phyloP scores from a whole-genome alignment of 1,140 invertebrate species.

The Lamellibrachia luymesi region DNA sequence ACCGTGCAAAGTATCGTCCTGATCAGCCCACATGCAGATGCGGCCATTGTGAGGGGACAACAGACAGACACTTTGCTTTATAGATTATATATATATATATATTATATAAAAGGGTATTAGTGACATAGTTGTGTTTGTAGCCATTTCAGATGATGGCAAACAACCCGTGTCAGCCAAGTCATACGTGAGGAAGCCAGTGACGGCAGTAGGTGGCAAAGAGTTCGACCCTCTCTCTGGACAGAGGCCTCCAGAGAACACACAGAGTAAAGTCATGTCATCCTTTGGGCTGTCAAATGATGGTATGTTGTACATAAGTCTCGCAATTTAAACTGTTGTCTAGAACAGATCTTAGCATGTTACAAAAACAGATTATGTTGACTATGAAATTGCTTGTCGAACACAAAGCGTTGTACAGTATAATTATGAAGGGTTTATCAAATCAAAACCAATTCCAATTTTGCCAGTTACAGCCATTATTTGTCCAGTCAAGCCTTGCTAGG shows the following conservation, averaged over 20 bases:
- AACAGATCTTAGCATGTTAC: background rate
- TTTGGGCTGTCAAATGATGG: slow-evolving; percentile 44
- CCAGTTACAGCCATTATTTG: no score
- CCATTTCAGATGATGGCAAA: background rate
- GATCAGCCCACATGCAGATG: background rate
- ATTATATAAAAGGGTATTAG: background rate
- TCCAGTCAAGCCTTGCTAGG: no score
- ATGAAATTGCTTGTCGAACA: no score
- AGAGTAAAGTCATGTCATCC: slow-evolving; percentile 48
- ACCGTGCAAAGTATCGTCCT: background rate
- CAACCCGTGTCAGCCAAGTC: background rate
- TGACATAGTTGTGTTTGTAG: background rate
- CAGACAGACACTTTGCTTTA: background rate
- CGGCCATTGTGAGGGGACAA: background rate
- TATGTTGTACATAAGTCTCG: slow-evolving; percentile 22
- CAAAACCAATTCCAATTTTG: no score
- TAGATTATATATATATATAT: background rate
- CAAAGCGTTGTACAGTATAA: no score
- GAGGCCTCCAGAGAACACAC: slow-evolving; percentile 35
- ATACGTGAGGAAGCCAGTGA: slow-evolving; percentile 17
- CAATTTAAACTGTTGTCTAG: background rate
- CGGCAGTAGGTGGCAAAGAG: slow-evolving; percentile 42
- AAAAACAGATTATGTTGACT: no score
- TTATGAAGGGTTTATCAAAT: no score
- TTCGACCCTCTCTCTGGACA: slow-evolving; percentile 48